Percentiles rank a stretch among this genome's conserved stretches.
These are phyloP conservation scores for Redunca redunca DNA, from an alignment of 2,113 vertebrate species.

Conservation along the genomic window DNA sequence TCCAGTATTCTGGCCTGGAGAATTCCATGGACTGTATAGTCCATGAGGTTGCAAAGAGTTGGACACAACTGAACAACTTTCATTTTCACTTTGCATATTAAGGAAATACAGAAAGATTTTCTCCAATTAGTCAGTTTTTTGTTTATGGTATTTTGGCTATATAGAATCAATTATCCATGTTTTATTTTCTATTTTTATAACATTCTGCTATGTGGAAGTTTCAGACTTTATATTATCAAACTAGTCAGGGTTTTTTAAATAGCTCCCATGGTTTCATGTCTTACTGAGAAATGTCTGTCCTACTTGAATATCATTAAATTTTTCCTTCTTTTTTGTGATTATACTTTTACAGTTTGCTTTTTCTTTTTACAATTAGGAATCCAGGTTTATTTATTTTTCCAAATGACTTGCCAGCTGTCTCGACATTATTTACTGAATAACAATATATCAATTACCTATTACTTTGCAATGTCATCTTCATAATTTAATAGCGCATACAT, in stretches of 20 bases:
- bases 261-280: not conserved
- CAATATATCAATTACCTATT: not conserved
- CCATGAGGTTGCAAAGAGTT: not conserved
- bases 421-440: not conserved
- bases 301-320: not conserved
- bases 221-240: conserved; percentile 18
- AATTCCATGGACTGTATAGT: not conserved
- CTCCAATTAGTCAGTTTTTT: not conserved
- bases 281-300: conserved; percentile 6
- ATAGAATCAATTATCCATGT: not conserved
- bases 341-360: not conserved
- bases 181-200: not conserved
- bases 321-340: conserved; percentile 7
- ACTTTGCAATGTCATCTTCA: not conserved
- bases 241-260: not conserved
- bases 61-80: not conserved
- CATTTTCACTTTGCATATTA: not conserved
- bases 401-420: not conserved
- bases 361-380: conserved; percentile 7
- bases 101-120: conserved; percentile 17
- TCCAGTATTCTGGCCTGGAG: not conserved
- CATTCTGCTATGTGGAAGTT: not conserved
- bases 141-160: not conserved
- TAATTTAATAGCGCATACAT: not conserved
- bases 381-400: not conserved